Evolutionary conservation across 2,797 vertebrate genomes (phyloP).

Genomic region (Denticeps clupeoides): DNA sequence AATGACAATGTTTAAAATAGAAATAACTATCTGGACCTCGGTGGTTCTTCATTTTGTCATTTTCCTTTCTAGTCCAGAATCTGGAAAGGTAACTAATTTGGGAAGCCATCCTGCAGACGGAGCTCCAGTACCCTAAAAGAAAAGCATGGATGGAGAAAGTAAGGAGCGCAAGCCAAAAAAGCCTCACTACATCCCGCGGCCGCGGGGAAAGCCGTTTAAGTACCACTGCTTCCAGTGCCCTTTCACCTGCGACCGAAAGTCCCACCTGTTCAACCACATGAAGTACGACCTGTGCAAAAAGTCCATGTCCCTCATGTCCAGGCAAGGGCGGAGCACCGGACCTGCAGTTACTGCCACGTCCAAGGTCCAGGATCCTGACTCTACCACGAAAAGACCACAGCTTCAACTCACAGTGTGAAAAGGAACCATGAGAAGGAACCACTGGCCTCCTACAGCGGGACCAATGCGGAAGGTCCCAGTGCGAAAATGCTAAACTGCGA

Average conservation of each 20-base stretch:
- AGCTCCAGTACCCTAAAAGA: not conserved
- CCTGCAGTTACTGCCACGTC: not conserved
- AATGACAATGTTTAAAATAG: too few species aligned
- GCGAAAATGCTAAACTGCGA: not conserved
- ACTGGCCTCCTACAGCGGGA: not conserved
- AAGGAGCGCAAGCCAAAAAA: slow-evolving; percentile 92
- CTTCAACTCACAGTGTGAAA: too few species aligned
- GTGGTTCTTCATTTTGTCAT: too few species aligned
- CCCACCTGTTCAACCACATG: slow-evolving; percentile 97
- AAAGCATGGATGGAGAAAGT: not conserved
- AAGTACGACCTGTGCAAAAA: slow-evolving; percentile 94
- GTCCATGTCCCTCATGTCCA: slow-evolving; percentile 79
- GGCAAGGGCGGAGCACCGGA: slow-evolving; percentile 59
- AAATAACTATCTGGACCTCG: too few species aligned
- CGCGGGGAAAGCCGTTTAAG: slow-evolving; percentile 87
- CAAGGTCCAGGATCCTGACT: too few species aligned
- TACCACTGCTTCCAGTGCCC: slow-evolving; percentile 98
- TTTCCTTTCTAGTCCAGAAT: too few species aligned
- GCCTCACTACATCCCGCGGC: slow-evolving; percentile 90
- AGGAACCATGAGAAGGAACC: slow-evolving; percentile 36
- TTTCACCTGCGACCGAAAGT: slow-evolving; percentile 97
- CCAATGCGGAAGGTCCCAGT: not conserved
- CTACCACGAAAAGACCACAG: too few species aligned
- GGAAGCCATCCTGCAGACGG: not conserved
- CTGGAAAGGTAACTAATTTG: too few species aligned